These are phyloP conservation scores for Microctonus aethiopoides DNA, from an alignment of 2,888 invertebrate genomes.

Conservation along the genomic window DNA sequence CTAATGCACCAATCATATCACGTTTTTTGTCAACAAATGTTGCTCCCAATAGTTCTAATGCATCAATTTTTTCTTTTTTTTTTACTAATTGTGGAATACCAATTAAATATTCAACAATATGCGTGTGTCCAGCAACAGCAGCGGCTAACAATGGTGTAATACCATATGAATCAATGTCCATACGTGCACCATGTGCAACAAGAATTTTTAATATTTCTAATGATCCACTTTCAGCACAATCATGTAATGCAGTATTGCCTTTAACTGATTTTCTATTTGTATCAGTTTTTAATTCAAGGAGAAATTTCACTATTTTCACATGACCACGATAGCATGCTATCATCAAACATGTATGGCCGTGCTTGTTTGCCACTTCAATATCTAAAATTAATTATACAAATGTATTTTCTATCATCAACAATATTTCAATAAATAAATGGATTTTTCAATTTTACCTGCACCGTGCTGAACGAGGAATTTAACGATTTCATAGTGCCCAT, in stretches of 20 bases:
- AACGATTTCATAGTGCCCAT: slow-evolving; percentile 95
- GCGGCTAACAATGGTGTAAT: slow-evolving; percentile 97
- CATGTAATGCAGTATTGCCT: slow-evolving; percentile 96
- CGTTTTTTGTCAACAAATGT: slow-evolving; percentile 97
- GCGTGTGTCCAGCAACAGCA: slow-evolving; percentile 86
- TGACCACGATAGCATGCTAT: slow-evolving; percentile 98
- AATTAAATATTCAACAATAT: slow-evolving; percentile 93
- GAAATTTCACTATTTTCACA: slow-evolving; percentile 88
- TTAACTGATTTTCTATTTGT: slow-evolving; percentile 93
- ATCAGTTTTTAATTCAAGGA: slow-evolving; percentile 87
- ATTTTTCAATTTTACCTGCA: slow-evolving; percentile 73
- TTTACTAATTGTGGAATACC: slow-evolving; percentile 74
- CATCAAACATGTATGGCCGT: slow-evolving; percentile 97
- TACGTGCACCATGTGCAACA: slow-evolving; percentile 86
- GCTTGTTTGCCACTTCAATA: slow-evolving; percentile 94
- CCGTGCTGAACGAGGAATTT: slow-evolving; percentile 90
- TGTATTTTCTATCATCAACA: no score
- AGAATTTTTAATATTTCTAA: slow-evolving; percentile 91
- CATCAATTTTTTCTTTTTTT: slow-evolving; percentile 85
- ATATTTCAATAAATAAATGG: no score
- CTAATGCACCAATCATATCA: slow-evolving; percentile 91
- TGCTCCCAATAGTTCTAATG: slow-evolving; percentile 90
- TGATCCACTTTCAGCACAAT: slow-evolving; percentile 96
- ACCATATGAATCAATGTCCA: slow-evolving; percentile 95
- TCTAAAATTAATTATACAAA: no score